Conservation (phyloP, 1,140 invertebrate species). For the Eupeodes corollae region DNA sequence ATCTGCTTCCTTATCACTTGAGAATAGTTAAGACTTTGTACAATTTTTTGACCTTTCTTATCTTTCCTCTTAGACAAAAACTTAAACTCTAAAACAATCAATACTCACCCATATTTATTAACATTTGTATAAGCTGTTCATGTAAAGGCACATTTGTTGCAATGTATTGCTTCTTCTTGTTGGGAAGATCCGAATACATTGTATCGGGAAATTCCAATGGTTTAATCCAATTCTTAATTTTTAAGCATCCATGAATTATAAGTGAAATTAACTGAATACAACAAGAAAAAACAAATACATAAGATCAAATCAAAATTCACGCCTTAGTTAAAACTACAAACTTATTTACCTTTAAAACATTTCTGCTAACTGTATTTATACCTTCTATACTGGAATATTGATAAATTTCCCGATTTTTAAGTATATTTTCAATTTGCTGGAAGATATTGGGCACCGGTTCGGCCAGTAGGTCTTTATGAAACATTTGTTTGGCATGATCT, state of each 20-base stretch:
- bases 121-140: constrained; percentile 27
- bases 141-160: constrained; percentile 16
- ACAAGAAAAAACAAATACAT: constrained; percentile 2
- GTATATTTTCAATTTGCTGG: constrained; percentile 52
- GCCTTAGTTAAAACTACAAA: neutral
- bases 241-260: constrained; percentile 20
- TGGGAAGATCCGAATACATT: constrained; percentile 19
- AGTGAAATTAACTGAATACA: constrained; percentile 16
- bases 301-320: neutral
- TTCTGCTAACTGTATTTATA: constrained; percentile 58
- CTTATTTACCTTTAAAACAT: constrained; percentile 40
- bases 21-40: too few relatives aligned
- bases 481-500: constrained; percentile 48
- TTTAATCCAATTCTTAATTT: constrained; percentile 30
- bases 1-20: too few relatives aligned
- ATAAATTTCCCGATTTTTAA: constrained; percentile 39
- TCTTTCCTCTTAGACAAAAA: too few relatives aligned
- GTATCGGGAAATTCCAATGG: constrained; percentile 20
- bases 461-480: constrained; percentile 49
- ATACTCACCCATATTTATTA: constrained; percentile 22
- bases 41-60: too few relatives aligned
- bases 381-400: constrained; percentile 58
- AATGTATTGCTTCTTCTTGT: constrained; percentile 20
- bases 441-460: constrained; percentile 58
- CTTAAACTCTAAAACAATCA: too few relatives aligned